Percentiles rank a stretch among this genome's conserved stretches.
Conservation (phyloP, 2,797 vertebrate species). For the Lagodon rhomboides region DNA sequence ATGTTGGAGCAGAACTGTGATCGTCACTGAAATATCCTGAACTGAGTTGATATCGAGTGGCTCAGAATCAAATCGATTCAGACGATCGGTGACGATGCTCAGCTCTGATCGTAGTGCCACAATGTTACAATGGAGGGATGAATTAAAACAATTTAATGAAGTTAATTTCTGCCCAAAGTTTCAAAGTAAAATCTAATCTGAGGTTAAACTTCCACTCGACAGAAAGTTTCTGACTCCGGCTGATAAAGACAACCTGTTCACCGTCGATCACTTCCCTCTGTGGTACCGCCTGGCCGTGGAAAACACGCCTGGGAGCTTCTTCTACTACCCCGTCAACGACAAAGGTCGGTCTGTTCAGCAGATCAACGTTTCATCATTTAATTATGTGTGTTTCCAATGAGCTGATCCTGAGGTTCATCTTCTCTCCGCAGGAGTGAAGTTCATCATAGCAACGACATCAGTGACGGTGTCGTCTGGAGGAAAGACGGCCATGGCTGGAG, state of each 20-base stretch:
- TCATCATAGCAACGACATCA: conserved; percentile 88
- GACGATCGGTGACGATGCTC: too few species aligned
- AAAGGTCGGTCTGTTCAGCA: conserved; percentile 81
- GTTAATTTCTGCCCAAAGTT: background rate
- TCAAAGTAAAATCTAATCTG: conserved; percentile 4
- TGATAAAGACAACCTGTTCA: conserved; percentile 93
- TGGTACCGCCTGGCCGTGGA: conserved; percentile 96
- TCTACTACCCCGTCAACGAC: conserved; percentile 87
- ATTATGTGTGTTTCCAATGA: accelerated
- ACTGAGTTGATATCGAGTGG: too few species aligned
- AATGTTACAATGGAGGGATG: background rate
- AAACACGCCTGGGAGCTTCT: conserved; percentile 90
- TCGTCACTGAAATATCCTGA: too few species aligned
- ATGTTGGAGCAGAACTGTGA: too few species aligned
- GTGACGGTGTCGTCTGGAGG: conserved; percentile 88
- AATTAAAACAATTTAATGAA: background rate
- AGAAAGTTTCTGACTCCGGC: conserved; percentile 90
- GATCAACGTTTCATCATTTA: background rate
- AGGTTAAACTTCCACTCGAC: conserved; percentile 4
- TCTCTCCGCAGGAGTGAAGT: conserved; percentile 80
- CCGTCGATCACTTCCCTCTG: conserved; percentile 93
- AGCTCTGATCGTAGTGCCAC: background rate
- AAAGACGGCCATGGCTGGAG: conserved; percentile 89
- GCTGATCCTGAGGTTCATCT: background rate
- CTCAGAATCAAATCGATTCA: too few species aligned